Base-by-base conservation (phyloP, 2,113 vertebrate genomes). In the Cyprinodon tularosa region DNA sequence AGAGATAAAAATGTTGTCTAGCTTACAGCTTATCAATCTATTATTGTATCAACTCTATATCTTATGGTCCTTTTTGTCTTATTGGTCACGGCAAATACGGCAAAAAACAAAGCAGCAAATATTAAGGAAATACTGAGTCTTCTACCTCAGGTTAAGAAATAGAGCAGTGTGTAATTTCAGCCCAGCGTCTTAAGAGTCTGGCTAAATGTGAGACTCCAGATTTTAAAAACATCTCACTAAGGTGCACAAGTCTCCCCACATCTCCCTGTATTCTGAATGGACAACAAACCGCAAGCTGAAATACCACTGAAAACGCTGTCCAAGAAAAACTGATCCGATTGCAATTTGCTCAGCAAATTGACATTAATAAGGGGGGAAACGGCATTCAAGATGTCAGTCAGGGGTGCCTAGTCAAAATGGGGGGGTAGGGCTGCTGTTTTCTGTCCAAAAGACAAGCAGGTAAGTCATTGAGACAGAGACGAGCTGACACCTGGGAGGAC, bases 301-400 rank as follows among this genome's bases (percentile, higher is more conserved):
- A 92, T 91, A 92, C 82, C 84, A 40, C 78, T 60, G 60, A 77
- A 84, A 83, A 81, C 14, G 76, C 72, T 40, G 86, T 93, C 93
- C 92, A 94, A 94, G 91, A 93, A 91, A 94, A 94, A 94, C 93
- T 85, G 92, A 93, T 93, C 91, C 92, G 48, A 93, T 93, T 90
- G 92, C 93, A 93, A 94, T 93, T 94, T 93, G 90, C 89, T 79
- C 77, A 92, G 91, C 90, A 94, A 93, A 94, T 92, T 93, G 91
- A 92, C 91, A 93, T 93, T 94, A 93, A 93, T 93, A 93, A 93
- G 90, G 86, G 89, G 84, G 91, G 86, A 90, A 93, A 88, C 69
- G 11, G 84, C 89, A 92, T 91, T 91, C 91, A 92, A 91, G 88
- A 89, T 90, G 92, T 94, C 92, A 94, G 90, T 93, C 93, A 94